Percentiles rank a stretch among this genome's conserved stretches.
These are phyloP conservation scores for Erebia ligea DNA, from an alignment of 2,888 invertebrate genomes.

Conservation along the genomic window DNA sequence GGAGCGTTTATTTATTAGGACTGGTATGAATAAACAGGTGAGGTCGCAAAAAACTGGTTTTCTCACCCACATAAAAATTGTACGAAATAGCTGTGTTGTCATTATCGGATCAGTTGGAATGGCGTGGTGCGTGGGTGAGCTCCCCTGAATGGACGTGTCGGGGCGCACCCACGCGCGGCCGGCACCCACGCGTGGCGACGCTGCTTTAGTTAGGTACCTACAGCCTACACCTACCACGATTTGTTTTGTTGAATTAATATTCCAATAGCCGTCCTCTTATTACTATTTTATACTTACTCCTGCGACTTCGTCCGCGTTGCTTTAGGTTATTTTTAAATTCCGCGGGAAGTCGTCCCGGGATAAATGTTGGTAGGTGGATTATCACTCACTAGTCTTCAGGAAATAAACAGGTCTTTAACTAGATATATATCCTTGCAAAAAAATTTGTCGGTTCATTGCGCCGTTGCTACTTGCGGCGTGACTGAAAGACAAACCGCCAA, in stretches of 20 bases:
- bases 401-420: no score
- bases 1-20: slow-evolving; percentile 12
- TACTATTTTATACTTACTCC: not conserved
- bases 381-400: no score
- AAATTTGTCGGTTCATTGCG: no score
- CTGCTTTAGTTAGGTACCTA: not conserved
- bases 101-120: slow-evolving; percentile 62
- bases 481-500: no score
- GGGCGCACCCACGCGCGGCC: slow-evolving; percentile 48
- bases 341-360: no score
- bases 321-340: no score
- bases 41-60: slow-evolving; percentile 33
- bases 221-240: slow-evolving; percentile 12
- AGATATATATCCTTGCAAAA: no score
- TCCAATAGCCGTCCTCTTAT: not conserved
- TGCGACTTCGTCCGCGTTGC: no score
- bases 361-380: no score
- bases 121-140: slow-evolving; percentile 58
- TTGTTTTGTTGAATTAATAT: not conserved
- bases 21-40: slow-evolving; percentile 35
- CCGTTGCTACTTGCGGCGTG: no score
- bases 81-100: slow-evolving; percentile 57
- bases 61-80: slow-evolving; percentile 42
- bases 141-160: slow-evolving; percentile 72
- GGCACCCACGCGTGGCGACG: slow-evolving; percentile 11